Conservation (phyloP, 2,113 vertebrate genomes). For the Tor tambroides region DNA sequence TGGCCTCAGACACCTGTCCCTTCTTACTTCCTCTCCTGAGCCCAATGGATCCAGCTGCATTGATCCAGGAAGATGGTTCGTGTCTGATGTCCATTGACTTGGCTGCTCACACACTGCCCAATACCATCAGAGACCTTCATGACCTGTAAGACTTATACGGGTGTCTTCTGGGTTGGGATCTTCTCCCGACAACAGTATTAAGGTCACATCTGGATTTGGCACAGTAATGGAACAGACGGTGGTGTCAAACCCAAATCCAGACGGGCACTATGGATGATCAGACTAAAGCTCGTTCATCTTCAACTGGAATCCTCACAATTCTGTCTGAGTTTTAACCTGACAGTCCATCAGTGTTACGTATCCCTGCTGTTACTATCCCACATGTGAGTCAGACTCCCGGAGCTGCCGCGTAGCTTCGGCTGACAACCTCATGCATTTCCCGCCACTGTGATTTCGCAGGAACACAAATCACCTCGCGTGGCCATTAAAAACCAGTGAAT, state of each 20-base stretch:
- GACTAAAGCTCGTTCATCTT: constrained; percentile 5
- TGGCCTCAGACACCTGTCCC: constrained; percentile 69
- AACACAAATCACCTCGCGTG: constrained; percentile 50
- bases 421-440: constrained; percentile 40
- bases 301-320: constrained; percentile 13
- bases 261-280: constrained; percentile 6
- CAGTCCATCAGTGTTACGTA: constrained; percentile 15
- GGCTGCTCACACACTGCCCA: background rate
- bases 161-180: constrained; percentile 23
- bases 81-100: constrained; percentile 36
- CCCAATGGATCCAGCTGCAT: constrained; percentile 47
- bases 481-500: constrained; percentile 54
- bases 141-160: constrained; percentile 46
- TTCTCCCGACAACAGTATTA: constrained; percentile 9
- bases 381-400: constrained; percentile 35
- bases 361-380: constrained; percentile 24
- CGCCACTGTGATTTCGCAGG: constrained; percentile 16
- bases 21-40: constrained; percentile 53
- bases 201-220: constrained; percentile 49
- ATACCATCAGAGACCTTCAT: constrained; percentile 2
- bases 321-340: constrained; percentile 12
- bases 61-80: constrained; percentile 49
- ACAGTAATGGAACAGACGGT: constrained; percentile 5
- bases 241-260: constrained; percentile 23
- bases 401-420: constrained; percentile 16